Evolutionary conservation across 2,888 invertebrate species (phyloP), one percentile per base, ranked within the genome.

Genomic region (Chrysopilus asiliformis): DNA sequence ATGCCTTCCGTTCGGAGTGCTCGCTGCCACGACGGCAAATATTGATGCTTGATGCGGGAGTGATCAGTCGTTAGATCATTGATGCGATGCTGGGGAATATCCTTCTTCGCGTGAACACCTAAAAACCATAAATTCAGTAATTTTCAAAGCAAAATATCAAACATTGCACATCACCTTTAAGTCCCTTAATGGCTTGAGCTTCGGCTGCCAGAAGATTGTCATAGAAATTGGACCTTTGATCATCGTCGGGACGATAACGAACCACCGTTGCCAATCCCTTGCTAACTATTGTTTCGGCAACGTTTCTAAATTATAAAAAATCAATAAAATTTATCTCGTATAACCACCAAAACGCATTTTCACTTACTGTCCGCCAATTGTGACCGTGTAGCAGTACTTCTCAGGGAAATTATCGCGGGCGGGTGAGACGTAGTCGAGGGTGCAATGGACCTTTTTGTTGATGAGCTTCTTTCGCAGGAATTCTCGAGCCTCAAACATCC

Each of bases 401-500:
- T 98, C 97, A 0, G 95, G 93, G 60, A 84, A 90, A 51, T 77
- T 82, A 36, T 94, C 89, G 43, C 85, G 81, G 3, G 91, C 84
- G 2, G 94, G 94, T 57, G 98, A 97, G 42, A 93, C 82, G 58
- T 98, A 99, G 63, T 99, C 98, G 17, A 97, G 77, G 15, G 76
- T 76, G 7, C 95, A 85, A 50, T 80, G 82, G 0, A 95, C 89
- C 60, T 83, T 87, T 60, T 97, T 97, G 33, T 94, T 91, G 52
- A 98, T 79, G 10, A 98, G 68, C 56, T 93, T 91, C 58, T 94
- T 95, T 28, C 98, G 74, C 24, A 99, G 68, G 58, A 86, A 97
- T 65, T 99, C 98, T 35, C 98, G 76, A 0, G 95, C 94, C 62
- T 99, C 98, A 58, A 84, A 95, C 90, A 98, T 89, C 76, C 86